Conservation (phyloP, 2,113 vertebrate species). For the Parus major region DNA sequence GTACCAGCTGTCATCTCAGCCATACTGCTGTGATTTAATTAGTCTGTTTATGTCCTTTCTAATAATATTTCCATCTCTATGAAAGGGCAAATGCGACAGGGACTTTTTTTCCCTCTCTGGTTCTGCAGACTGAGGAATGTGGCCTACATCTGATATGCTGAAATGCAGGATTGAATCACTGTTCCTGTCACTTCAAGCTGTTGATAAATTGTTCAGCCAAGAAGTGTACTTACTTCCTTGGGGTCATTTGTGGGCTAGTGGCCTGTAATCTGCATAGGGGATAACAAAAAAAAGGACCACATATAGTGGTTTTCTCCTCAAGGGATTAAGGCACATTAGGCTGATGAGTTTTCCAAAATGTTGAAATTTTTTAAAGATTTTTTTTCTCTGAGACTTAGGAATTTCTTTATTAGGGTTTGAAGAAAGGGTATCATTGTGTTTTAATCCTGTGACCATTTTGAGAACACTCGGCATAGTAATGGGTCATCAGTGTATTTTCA, state of each 20-base stretch:
- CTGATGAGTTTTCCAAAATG: background rate
- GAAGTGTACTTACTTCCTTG: slow-evolving; percentile 76
- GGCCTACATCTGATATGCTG: slow-evolving; percentile 84
- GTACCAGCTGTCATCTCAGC: slow-evolving; percentile 99
- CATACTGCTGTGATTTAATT: slow-evolving; percentile 99
- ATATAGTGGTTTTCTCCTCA: background rate
- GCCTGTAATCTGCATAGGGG: slow-evolving; percentile 48
- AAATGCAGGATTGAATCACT: slow-evolving; percentile 76
- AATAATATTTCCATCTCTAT: slow-evolving; percentile 99
- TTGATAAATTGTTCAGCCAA: slow-evolving; percentile 83
- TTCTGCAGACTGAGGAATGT: slow-evolving; percentile 85
- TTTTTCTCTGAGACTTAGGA: background rate
- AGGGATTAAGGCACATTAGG: background rate
- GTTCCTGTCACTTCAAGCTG: slow-evolving; percentile 83
- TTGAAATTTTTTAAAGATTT: background rate
- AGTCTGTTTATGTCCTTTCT: slow-evolving; percentile 99
- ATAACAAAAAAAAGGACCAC: background rate
- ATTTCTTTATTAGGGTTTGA: background rate
- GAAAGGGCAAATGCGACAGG: slow-evolving; percentile 96
- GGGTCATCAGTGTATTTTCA: background rate
- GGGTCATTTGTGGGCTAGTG: slow-evolving; percentile 72
- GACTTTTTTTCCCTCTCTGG: slow-evolving; percentile 82
- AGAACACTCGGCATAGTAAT: background rate
- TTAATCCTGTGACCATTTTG: background rate
- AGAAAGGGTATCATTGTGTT: background rate